Base-by-base conservation (phyloP, 2,888 invertebrate genomes). In the Caradrina clavipalpis region DNA sequence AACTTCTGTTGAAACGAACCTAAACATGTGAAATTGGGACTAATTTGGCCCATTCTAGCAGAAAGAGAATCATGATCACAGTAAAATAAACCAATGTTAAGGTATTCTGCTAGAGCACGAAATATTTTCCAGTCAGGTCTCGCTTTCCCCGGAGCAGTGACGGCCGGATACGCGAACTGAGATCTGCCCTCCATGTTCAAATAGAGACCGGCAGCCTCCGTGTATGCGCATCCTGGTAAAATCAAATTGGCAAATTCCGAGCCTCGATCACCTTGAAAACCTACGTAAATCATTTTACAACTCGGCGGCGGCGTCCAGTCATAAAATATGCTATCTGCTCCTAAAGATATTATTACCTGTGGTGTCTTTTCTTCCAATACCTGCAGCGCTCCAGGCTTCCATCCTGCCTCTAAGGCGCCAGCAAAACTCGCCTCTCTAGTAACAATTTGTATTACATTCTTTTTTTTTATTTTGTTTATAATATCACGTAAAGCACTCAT, bases 81-180 rank as follows among this genome's bases (percentile, higher is more conserved):
- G 61, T 95, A 95, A 71, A 76, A 86, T 49, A 95, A 67, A 66
- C 85, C 84, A 26, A 93, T 65, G 1, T 89, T 88, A 54, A 89
- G 86, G 67, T 89, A 94, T 73, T 95, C 94, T 0, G 94, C 93
- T 19, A 95, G 69, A 1, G 95, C 95, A 49, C 94, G 89, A 79
- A 99, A 96, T 81, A 99, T 99, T 95, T 99, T 99, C 99, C 99
- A 99, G 91, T 99, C 99, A 80, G 98, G 98, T 54, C 99, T 97
- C 0, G 99, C 99, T 92, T 98, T 96, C 21, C 99, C 99, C 0
- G 99, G 99, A 0, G 99, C 98, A 5, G 98, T 97, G 0, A 99
- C 97, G 0, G 99, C 99, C 0, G 97, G 97, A 62, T 97, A 92
- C 0, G 99, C 99, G 90, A 98, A 97, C 93, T 99, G 99, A 1